phyloP scores from a whole-genome alignment of 2,888 invertebrate species.

The Cephalotes varians region DNA sequence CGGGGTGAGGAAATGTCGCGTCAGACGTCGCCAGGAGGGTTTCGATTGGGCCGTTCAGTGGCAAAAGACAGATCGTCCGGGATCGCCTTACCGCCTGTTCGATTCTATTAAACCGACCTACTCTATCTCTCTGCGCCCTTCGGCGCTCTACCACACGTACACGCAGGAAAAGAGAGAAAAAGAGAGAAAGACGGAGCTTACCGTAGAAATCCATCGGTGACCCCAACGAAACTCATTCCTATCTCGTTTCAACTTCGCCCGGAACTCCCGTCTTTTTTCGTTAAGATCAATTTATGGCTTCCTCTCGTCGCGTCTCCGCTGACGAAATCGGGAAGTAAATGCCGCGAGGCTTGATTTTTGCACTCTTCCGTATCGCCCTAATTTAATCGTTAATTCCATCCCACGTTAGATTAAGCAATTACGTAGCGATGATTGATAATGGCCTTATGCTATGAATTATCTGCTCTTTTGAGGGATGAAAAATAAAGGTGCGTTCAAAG shows the following conservation, averaged over 20 bases:
- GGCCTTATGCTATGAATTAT: neutral
- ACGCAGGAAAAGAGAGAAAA: neutral
- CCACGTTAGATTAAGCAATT: conserved; percentile 2
- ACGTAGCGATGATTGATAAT: neutral
- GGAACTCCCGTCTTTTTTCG: conserved; percentile 42
- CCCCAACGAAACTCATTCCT: conserved; percentile 57
- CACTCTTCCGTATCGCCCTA: neutral
- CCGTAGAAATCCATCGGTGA: conserved; percentile 65
- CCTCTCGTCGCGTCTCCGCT: conserved; percentile 21
- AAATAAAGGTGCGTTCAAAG: neutral
- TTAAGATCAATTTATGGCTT: conserved; percentile 44
- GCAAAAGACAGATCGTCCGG: conserved; percentile 84
- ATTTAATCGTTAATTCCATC: conserved; percentile 21
- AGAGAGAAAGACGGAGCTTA: conserved; percentile 18
- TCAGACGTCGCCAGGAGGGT: conserved; percentile 75
- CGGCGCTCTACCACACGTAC: conserved; percentile 29
- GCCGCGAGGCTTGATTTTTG: conserved; percentile 21
- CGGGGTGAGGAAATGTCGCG: conserved; percentile 76
- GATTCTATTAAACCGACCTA: conserved; percentile 83
- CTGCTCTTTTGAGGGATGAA: neutral
- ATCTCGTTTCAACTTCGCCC: conserved; percentile 55
- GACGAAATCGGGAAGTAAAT: conserved; percentile 14
- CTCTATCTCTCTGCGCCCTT: conserved; percentile 47
- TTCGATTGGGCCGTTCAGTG: conserved; percentile 82
- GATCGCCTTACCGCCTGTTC: conserved; percentile 84